A percentile compares a stretch with the other conserved stretches of the same genome.
These are phyloP conservation scores for Carettochelys insculpta DNA, from an alignment of 2,113 vertebrate species.

Conservation along the genomic window DNA sequence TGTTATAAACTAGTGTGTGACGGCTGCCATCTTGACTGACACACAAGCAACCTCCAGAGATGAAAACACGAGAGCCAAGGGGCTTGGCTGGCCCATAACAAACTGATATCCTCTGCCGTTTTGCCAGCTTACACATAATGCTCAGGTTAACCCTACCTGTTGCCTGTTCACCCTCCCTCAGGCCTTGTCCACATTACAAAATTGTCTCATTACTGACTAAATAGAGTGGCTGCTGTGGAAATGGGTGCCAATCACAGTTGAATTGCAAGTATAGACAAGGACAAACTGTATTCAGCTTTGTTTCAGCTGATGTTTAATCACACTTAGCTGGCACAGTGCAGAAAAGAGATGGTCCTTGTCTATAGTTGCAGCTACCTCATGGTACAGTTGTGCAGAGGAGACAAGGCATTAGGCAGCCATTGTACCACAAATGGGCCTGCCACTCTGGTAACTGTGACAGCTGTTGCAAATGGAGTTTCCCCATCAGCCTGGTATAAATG, in stretches of 20 bases:
- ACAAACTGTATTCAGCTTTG: not conserved
- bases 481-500: not conserved
- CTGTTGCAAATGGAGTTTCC: not conserved
- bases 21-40: not conserved
- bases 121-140: not conserved
- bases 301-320: not conserved
- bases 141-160: not conserved
- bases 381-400: fast-evolving
- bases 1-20: not conserved
- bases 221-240: not conserved
- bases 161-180: not conserved
- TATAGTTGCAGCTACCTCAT: not conserved
- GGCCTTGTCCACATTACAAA: not conserved
- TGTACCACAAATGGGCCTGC: not conserved
- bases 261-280: not conserved
- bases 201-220: not conserved
- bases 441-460: not conserved
- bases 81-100: not conserved
- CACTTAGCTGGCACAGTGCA: not conserved
- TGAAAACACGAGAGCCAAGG: not conserved
- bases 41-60: not conserved
- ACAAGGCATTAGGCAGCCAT: not conserved
- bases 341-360: not conserved
- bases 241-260: not conserved
- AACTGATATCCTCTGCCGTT: not conserved